Percentiles rank a stretch among this genome's conserved stretches.
Evolutionary conservation across 2,113 vertebrate genomes (phyloP).

Genomic region (Poecilia latipinna): DNA sequence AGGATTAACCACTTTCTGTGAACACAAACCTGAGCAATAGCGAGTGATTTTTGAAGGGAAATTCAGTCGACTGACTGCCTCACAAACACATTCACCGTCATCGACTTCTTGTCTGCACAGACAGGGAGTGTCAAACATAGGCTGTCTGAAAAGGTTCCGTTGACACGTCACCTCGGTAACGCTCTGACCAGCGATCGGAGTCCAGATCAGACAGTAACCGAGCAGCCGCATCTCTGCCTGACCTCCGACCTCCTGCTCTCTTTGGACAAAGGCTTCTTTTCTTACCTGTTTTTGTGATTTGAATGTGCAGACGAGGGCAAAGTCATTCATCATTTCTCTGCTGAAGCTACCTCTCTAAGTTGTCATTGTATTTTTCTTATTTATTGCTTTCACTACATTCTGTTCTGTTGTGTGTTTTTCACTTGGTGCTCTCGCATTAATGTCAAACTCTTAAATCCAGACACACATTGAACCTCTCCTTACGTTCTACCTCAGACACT

Average conservation of each 20-base stretch:
- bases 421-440: slow-evolving; percentile 37
- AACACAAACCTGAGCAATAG: not conserved
- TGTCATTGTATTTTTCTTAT: slow-evolving; percentile 85
- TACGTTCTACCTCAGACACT: slow-evolving; percentile 48
- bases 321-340: slow-evolving; percentile 86
- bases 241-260: slow-evolving; percentile 5
- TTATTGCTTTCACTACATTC: slow-evolving; percentile 77
- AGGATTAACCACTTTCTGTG: slow-evolving; percentile 33
- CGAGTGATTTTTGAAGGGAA: slow-evolving; percentile 16
- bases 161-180: slow-evolving; percentile 43
- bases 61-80: not conserved
- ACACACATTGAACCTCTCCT: slow-evolving; percentile 39
- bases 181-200: slow-evolving; percentile 26
- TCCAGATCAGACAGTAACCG: slow-evolving; percentile 42
- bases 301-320: slow-evolving; percentile 62
- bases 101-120: not conserved
- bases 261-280: slow-evolving; percentile 43
- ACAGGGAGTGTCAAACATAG: not conserved
- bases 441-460: slow-evolving; percentile 10
- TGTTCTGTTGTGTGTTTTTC: slow-evolving; percentile 55
- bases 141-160: not conserved
- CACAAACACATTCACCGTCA: not conserved
- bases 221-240: slow-evolving; percentile 10
- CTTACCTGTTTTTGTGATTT: slow-evolving; percentile 32
- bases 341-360: slow-evolving; percentile 92